phyloP scores from a whole-genome alignment of 37 sponge, comb jelly and placozoan genomes.

The Hormiphora californensis region DNA sequence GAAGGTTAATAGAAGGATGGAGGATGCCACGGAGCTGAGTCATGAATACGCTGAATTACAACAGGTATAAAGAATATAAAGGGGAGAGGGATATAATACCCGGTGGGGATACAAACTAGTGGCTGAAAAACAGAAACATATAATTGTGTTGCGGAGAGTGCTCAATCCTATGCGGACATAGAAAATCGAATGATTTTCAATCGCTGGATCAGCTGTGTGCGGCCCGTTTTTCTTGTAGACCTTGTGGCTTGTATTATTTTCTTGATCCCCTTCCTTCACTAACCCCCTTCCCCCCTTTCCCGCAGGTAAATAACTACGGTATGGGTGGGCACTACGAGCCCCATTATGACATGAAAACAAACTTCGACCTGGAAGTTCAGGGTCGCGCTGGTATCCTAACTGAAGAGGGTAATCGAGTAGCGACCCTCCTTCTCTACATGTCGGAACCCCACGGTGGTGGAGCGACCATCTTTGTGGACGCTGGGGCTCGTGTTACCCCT shows the following conservation, averaged over 20 bases:
- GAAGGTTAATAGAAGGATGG: conserved; percentile 11
- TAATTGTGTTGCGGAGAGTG: too few relatives aligned
- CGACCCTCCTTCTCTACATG: not conserved
- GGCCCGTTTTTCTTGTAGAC: too few relatives aligned
- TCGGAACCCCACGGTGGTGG: not conserved
- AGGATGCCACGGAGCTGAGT: conserved; percentile 33
- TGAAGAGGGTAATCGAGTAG: not conserved
- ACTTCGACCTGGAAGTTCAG: not conserved
- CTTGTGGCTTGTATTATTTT: too few relatives aligned
- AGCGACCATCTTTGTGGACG: not conserved
- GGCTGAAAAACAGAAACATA: too few relatives aligned
- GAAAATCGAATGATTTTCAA: not conserved
- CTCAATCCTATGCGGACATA: too few relatives aligned
- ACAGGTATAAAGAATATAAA: too few relatives aligned
- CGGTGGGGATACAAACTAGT: too few relatives aligned
- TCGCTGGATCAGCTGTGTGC: too few relatives aligned
- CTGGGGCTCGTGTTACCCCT: not conserved
- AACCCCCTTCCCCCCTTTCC: not conserved
- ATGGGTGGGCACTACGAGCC: too few relatives aligned
- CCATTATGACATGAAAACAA: not conserved
- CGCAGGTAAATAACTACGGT: not conserved
- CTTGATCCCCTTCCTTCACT: too few relatives aligned
- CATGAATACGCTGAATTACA: conserved; percentile 11
- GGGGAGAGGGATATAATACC: too few relatives aligned
- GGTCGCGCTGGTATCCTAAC: not conserved